phyloP scores from a whole-genome alignment of 2,113 vertebrate species.

The Gorsachius goisagi region DNA sequence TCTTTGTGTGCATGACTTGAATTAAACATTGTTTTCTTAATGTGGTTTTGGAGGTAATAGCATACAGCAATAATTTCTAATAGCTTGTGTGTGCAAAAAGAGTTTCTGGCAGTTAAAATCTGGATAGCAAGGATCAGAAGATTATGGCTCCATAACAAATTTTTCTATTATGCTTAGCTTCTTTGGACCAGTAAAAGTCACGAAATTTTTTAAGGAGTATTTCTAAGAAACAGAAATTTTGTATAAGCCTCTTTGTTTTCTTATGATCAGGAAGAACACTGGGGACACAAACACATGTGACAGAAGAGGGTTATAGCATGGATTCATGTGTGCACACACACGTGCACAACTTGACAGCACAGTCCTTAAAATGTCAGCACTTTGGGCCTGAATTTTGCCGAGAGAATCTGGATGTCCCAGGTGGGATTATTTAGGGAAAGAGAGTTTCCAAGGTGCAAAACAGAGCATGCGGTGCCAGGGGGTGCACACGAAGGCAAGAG shows the following conservation, averaged over 20 bases:
- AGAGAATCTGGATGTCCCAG: not conserved
- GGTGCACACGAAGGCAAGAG: too few relatives aligned
- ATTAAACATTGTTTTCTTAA: not conserved
- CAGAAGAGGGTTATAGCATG: not conserved
- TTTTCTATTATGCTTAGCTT: not conserved
- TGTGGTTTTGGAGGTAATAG: not conserved
- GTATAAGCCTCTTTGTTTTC: not conserved
- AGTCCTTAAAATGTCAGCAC: not conserved
- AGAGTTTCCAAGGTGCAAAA: not conserved
- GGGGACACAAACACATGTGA: too few relatives aligned
- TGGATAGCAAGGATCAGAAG: not conserved
- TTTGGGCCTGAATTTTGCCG: not conserved
- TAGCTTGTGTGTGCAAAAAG: not conserved
- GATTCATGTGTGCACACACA: accelerated
- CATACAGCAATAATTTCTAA: not conserved
- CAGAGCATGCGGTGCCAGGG: accelerated
- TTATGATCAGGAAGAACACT: not conserved
- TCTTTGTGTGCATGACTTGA: not conserved
- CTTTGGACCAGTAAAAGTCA: not conserved
- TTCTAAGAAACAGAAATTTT: not conserved
- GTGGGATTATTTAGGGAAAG: not conserved
- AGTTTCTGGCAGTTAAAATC: not conserved
- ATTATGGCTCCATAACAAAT: not conserved
- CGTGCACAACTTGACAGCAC: not conserved
- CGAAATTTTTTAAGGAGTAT: not conserved